Evolutionary conservation across 2,113 vertebrate genomes (phyloP), one percentile per base, ranked within the genome.

Genomic region (Nycticorax nycticorax): DNA sequence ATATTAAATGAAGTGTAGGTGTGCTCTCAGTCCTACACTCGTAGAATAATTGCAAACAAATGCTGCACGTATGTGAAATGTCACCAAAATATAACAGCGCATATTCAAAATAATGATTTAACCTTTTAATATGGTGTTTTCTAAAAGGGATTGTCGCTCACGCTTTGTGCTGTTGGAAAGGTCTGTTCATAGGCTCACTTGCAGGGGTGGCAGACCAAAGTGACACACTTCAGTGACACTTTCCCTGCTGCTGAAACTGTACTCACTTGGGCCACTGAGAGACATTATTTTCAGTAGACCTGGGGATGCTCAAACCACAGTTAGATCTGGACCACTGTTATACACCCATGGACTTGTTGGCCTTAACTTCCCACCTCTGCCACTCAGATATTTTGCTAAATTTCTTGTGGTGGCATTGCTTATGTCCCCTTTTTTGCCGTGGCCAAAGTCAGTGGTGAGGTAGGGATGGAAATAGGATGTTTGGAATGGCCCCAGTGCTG

Each of bases 1-100:
- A 19, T 93, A n/a, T 79, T 60, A 85, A 93, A 85, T 85, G 28
- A 94, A 76, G 75, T 57, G 89, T 88, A 88, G 93, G 91, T 97
- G 93, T 89, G 64, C 19, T 0, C 59, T 95, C 37, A 24, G 5
- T 92, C 78, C 77, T 82, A 60, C 81, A 22, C 74, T 62, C 12
- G 1, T 6, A 35, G 74, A 85, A 81, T 93, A 85, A 89, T 89
- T 79, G 62, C 76, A 85, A 88, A 80, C 89, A 94, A 87, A 87
- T 33, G 33, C 76, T 91, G 73, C 19, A 0, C 24, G 57, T 85
- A 81, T 88, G 47, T 73, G 69, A 93, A 93, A 85, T 79, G 57
- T 76, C 81, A 76, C 48, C 66, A 68, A 72, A 87, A 73, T 72
- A 26, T 33, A 93, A 37, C 15, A 21, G n/a, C 23, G 43, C 22